Evolutionary conservation across 2,113 vertebrate species (phyloP), one percentile per base, ranked within the genome.

Genomic region (Callorhinus ursinus): DNA sequence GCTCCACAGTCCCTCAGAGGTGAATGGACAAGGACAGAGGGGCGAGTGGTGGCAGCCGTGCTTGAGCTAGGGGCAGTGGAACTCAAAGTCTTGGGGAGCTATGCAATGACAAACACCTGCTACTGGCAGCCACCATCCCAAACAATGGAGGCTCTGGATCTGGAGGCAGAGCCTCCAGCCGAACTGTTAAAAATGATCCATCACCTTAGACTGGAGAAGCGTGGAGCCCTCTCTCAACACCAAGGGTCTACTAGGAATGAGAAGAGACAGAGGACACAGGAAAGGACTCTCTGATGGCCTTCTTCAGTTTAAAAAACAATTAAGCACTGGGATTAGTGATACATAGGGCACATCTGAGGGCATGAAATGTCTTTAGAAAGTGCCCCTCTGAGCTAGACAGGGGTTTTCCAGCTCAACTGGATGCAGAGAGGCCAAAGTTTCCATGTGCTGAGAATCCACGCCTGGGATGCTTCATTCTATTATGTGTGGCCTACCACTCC

Each of bases 401-500:
- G n/a, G 95, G 57, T 72, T 71, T 12, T 2, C 61, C 19, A 21
- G 39, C 59, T 51, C 55, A 42, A 49, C 31, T 7, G 57, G 4
- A 84, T 81, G 4, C 6, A 46, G n/a, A 94, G 59, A 88, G 22
- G 53, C 90, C 1, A 28, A 49, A 3, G 4, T 61, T 31, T 74
- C 69, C 11, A 1, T 15, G 31, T 7, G 0, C 1, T 2, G 7
- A 1, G 3, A 24, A 92, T 71, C 5, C 33, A 88, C 12, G 39
- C 51, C 36, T 57, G 81, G 46, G 79, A 51, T 24, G 61, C 84
- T 80, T 92, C 89, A 1, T 86, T 88, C 91, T 39, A n/a, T 88
- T 97, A 79, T 59, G 31, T 88, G 94, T 71, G 97, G 89, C 96
- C 97, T 76, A 90, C 82, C 92, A 83, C 90, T 94, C 96, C 93